phyloP scores from a whole-genome alignment of 37 sponge, comb jelly and placozoan species.

The Beroe forskalii region DNA sequence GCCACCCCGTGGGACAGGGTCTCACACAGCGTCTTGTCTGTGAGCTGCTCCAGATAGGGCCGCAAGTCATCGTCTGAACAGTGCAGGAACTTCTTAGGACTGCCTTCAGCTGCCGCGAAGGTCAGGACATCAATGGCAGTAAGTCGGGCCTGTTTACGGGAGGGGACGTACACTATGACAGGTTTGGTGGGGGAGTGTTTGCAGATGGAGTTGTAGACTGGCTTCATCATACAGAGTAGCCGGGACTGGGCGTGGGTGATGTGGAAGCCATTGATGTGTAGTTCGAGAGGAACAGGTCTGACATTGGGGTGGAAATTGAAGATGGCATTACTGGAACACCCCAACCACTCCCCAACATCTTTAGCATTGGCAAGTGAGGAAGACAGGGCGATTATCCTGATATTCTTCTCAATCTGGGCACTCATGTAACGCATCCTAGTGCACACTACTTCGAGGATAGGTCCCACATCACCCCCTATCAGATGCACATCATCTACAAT shows the following conservation, averaged over 20 bases:
- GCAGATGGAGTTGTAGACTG: conserved; percentile 89
- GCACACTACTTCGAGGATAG: conserved; percentile 88
- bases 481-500: conserved; percentile 93
- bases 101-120: conserved; percentile 83
- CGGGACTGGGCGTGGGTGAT: conserved; percentile 92
- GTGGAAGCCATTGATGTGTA: conserved; percentile 92
- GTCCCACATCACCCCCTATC: conserved; percentile 93
- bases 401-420: conserved; percentile 88
- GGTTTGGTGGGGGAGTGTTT: conserved; percentile 85
- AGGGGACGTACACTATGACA: conserved; percentile 94
- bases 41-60: conserved; percentile 82
- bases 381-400: conserved; percentile 90
- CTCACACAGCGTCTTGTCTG: conserved; percentile 94
- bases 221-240: conserved; percentile 95
- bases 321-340: conserved; percentile 75
- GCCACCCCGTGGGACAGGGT: conserved; percentile 88
- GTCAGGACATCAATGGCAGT: conserved; percentile 96
- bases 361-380: conserved; percentile 95
- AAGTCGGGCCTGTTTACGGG: conserved; percentile 91
- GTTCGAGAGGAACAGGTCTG: conserved; percentile 94
- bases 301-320: conserved; percentile 97
- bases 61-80: conserved; percentile 80
- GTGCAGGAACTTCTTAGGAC: conserved; percentile 93
- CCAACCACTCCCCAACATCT: conserved; percentile 98
- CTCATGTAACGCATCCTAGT: conserved; percentile 98